These are phyloP conservation scores for Drosophila testacea DNA, from an alignment of 2,888 invertebrate genomes.

Conservation along the genomic window DNA sequence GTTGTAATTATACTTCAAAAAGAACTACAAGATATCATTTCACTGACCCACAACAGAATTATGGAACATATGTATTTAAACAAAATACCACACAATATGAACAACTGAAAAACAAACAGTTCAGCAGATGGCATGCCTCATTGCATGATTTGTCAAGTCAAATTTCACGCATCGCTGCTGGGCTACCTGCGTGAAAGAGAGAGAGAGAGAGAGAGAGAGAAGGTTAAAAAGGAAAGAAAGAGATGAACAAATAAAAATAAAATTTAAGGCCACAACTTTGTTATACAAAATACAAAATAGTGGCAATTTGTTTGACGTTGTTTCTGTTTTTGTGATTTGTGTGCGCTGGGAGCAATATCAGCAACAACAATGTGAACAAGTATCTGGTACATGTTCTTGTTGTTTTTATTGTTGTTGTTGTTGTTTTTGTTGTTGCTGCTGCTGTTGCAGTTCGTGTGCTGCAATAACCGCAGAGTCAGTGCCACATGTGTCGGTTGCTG, in stretches of 20 bases:
- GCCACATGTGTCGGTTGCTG: conserved; percentile 50
- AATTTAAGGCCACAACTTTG: conserved; percentile 65
- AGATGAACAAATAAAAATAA: conserved; percentile 4
- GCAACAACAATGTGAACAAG: conserved; percentile 30
- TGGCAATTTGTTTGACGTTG: conserved; percentile 65
- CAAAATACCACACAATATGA: conserved; percentile 36
- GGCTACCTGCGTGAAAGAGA: conserved; percentile 24
- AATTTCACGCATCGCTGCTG: conserved; percentile 64
- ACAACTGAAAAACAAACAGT: conserved; percentile 31
- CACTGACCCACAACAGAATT: conserved; percentile 31
- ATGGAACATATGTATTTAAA: conserved; percentile 10
- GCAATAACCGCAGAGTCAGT: conserved; percentile 32
- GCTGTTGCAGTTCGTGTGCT: conserved; percentile 9
- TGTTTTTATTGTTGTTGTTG: background rate
- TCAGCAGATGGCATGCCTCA: conserved; percentile 58
- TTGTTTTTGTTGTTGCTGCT: background rate
- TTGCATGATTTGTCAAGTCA: conserved; percentile 65
- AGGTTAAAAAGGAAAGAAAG: background rate
- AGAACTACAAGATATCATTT: conserved; percentile 14
- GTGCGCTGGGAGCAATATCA: conserved; percentile 18
- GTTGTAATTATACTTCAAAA: background rate
- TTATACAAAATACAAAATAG: conserved; percentile 64
- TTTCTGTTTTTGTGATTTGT: conserved; percentile 54
- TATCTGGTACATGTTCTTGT: conserved; percentile 30
- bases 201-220: background rate